These are phyloP conservation scores for Oceanodroma leucorhoa DNA, from an alignment of 2,797 vertebrate genomes.

Conservation along the genomic window DNA sequence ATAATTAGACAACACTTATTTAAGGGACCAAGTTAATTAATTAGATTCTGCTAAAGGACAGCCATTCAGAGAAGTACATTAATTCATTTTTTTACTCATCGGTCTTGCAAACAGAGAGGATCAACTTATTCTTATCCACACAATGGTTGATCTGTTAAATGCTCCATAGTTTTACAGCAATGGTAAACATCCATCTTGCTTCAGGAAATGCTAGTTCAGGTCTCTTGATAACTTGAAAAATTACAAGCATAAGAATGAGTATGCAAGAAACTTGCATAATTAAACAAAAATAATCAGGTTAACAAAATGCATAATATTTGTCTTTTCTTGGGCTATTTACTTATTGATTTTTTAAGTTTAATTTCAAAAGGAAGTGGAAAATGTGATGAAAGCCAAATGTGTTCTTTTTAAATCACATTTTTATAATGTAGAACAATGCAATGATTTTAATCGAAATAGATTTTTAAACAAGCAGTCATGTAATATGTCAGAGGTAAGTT, in stretches of 20 bases:
- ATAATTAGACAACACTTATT: neutral
- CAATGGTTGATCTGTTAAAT: neutral
- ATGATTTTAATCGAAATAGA: neutral
- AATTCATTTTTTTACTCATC: neutral
- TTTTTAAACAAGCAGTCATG: slow-evolving; percentile 11
- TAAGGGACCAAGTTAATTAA: neutral
- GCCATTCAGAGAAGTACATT: neutral
- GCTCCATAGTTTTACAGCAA: neutral
- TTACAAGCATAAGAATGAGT: neutral
- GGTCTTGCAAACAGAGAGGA: neutral
- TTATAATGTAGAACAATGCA: neutral
- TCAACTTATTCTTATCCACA: neutral
- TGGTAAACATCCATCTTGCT: neutral
- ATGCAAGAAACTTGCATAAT: slow-evolving; percentile 10
- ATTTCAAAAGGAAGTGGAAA: slow-evolving; percentile 10
- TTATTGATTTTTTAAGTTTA: neutral
- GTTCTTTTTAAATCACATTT: neutral
- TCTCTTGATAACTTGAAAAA: slow-evolving; percentile 11
- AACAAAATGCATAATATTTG: neutral
- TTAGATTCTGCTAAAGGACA: neutral
- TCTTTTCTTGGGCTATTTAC: neutral
- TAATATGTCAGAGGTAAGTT: neutral
- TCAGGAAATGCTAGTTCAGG: neutral
- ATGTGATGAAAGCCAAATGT: neutral
- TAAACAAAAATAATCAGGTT: slow-evolving; percentile 7